Evolutionary conservation across 2,797 vertebrate species (phyloP).

Genomic region (Propithecus deckenii): DNA sequence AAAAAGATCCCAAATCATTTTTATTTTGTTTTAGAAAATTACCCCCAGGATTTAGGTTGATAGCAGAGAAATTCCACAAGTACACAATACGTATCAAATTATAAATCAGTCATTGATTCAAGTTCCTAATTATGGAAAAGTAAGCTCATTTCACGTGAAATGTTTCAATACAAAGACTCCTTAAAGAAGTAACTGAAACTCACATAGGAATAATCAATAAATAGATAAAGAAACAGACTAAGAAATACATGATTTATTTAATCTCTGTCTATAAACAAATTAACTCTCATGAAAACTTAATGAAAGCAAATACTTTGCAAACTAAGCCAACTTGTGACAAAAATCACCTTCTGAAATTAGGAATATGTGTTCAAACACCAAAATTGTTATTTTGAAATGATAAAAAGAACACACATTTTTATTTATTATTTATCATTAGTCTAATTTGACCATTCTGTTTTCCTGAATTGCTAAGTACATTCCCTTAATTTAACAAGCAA

Average conservation of each 20-base stretch:
- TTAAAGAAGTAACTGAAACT: conserved; percentile 36
- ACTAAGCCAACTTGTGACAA: neutral
- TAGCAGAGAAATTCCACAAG: conserved; percentile 54
- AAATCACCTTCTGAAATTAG: neutral
- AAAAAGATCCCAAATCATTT: neutral
- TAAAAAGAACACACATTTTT: neutral
- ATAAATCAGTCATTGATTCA: conserved; percentile 61
- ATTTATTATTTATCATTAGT: neutral
- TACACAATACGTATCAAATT: conserved; percentile 59
- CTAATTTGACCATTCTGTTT: neutral
- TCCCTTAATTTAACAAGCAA: neutral
- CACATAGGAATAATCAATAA: conserved; percentile 16
- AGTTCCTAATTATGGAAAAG: conserved; percentile 54
- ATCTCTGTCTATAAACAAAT: neutral
- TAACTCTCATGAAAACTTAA: neutral
- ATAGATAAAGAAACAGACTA: neutral
- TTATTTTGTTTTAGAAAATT: conserved; percentile 47
- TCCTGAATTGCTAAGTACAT: neutral
- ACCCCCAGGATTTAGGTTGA: neutral
- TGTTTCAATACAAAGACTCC: conserved; percentile 32
- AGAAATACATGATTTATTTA: neutral
- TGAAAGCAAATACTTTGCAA: neutral
- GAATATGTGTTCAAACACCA: neutral
- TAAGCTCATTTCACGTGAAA: conserved; percentile 55
- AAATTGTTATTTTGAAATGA: conserved; percentile 12